phyloP scores from a whole-genome alignment of 2,797 vertebrate species.

The Podarcis siculus region DNA sequence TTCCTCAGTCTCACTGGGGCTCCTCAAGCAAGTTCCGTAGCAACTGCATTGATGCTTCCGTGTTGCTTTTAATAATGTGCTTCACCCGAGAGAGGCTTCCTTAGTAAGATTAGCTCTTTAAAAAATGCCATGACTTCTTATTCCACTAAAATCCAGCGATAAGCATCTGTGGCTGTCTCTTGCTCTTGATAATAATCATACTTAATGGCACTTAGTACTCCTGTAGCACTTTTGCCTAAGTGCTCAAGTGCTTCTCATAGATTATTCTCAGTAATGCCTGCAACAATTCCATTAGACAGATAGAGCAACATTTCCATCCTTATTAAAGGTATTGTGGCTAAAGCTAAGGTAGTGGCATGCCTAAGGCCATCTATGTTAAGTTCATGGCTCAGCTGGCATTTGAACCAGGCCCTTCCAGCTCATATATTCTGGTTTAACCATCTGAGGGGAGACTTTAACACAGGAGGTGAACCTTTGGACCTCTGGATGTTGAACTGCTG shows the following conservation, averaged over 20 bases:
- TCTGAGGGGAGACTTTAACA: too few species aligned
- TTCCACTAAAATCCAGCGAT: conserved; percentile 11
- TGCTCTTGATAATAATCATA: neutral
- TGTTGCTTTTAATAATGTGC: neutral
- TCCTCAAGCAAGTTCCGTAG: conserved; percentile 19
- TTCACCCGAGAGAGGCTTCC: conserved; percentile 18
- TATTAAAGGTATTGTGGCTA: neutral
- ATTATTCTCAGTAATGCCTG: neutral
- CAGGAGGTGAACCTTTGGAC: too few species aligned
- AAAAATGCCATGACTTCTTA: neutral
- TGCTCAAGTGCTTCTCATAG: neutral
- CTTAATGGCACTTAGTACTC: neutral
- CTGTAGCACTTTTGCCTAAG: neutral
- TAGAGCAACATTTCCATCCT: neutral
- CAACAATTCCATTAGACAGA: neutral
- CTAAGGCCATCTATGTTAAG: neutral
- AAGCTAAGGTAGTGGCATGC: neutral
- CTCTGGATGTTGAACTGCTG: too few species aligned
- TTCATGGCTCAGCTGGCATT: neutral
- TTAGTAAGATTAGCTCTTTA: conserved; percentile 12
- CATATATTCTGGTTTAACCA: neutral
- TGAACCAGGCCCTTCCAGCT: neutral
- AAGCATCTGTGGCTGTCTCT: neutral
- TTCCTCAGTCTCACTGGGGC: neutral
- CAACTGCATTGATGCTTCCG: conserved; percentile 17